A percentile compares a stretch with the other conserved stretches of the same genome.
Conservation (phyloP, 1,140 invertebrate genomes). For the Zelostemma sp. region DNA sequence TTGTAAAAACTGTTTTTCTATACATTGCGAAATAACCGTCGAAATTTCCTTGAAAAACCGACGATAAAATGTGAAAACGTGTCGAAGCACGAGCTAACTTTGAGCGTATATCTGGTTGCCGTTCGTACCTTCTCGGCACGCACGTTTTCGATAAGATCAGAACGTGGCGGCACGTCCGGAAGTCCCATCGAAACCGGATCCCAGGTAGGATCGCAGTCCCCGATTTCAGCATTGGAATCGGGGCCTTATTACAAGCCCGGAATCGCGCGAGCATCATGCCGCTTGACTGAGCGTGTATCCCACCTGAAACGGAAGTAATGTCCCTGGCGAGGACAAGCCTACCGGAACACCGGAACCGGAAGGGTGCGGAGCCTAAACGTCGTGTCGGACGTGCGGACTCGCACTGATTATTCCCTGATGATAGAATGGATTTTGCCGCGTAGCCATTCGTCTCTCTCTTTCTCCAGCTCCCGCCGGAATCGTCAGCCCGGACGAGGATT, state of each 20-base stretch:
- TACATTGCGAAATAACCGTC: too few relatives aligned
- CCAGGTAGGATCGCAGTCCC: conserved; percentile 43
- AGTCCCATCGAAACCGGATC: conserved; percentile 44
- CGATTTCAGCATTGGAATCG: conserved; percentile 43
- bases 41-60: too few relatives aligned
- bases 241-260: conserved; percentile 45
- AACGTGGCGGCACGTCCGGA: conserved; percentile 18
- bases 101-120: too few relatives aligned
- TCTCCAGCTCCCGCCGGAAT: conserved; percentile 2
- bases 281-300: conserved; percentile 68
- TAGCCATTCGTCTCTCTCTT: background rate
- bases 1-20: too few relatives aligned
- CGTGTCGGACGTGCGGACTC: conserved; percentile 58
- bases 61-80: too few relatives aligned
- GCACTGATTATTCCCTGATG: conserved; percentile 67
- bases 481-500: background rate
- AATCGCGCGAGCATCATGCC: conserved; percentile 51
- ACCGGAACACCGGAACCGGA: conserved; percentile 71
- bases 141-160: conserved; percentile 1
- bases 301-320: conserved; percentile 64
- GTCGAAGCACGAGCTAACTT: too few relatives aligned
- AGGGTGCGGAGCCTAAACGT: conserved; percentile 65
- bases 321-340: conserved; percentile 61
- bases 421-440: conserved; percentile 50
- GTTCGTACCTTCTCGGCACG: background rate